Base-by-base conservation (phyloP, 2,888 invertebrate species). In the Lepidochrysops patricia region DNA sequence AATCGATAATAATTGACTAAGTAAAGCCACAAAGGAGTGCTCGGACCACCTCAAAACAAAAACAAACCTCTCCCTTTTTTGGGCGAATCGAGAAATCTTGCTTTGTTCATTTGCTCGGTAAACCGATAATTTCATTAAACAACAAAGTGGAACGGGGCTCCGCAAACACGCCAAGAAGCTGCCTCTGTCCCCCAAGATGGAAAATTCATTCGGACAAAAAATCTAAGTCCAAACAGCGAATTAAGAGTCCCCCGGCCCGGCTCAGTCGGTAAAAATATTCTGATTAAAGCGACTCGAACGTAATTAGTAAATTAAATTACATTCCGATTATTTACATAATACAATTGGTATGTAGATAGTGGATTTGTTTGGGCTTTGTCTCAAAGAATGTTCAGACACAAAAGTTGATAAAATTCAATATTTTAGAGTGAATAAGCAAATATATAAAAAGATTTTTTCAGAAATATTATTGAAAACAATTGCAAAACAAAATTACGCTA, bases 41-140 rank as follows among this genome's bases (percentile, higher is more conserved):
- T 79, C 77, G 76, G 75, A 69, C 78, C 77, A 79, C 79, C 80
- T 73, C 75, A 70, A 74, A 75, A 75, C 74, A 74, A 75, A 73
- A 74, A 75, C 74, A 74, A 64, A 61, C 66, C 64, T 65, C 79
- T 79, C 67, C 77, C 76, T 78, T 82, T 85, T 87, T 85, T 82
- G 84, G 81, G 81, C 82, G 79, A 74, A 70, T 75, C 73, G 72
- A 80, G 80, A 85, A 86, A 89, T 87, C 86, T 84, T 83, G 86
- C 89, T 88, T 89, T 89, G 88, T 89, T 88, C 88, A 88, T 88
- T 88, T 88, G 82, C 83, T 87, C 80, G 84, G 87, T 87, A 89
- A 89, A 89, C 89, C 89, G 89, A 88, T 89, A 89, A 89, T 88
- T 89, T 88, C 84, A 88, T 89, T 89, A 89, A 86, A 87, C 88